Evolutionary conservation across 1,140 invertebrate genomes (phyloP), one percentile per base, ranked within the genome.

Genomic region (Atta cephalotes): DNA sequence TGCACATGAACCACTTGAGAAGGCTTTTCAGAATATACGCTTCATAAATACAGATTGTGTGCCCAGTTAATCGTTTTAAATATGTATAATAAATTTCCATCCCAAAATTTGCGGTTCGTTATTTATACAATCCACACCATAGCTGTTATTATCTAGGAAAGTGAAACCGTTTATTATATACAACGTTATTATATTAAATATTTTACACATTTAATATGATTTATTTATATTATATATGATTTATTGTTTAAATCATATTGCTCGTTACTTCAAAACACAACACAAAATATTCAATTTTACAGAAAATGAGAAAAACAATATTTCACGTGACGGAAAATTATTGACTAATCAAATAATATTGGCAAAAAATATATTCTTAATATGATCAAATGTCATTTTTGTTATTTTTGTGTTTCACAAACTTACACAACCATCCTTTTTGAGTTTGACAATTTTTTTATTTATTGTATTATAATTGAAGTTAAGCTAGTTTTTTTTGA

Each of bases 41-140:
- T 89, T 89, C 71, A 35, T 74, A 80, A 60, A 49, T 66, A 74
- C 74, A 87, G 63, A 89, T 89, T 89, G 88, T 62, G 28, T 74
- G 51, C 79, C 60, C 45, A 71, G 39, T n/a, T 62, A 85, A 58
- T 72, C 62, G 63, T 86, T 77, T 53, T 39, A 21, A 28, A 14
- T 45, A 63, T 76, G 51, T 51, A 70, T 71, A 45, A 7, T 35
- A 58, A 58, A 81, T 72, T 31, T 58, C 53, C 49, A 66, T 66
- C 7, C 6, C 25, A 16, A 71, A 25, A 16, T 21, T 58, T 71
- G 35, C 45, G 18, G 16, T 71, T 71, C 31, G 16, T 70, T 70
- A 81, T 58, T 72, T 81, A 58, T 68, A 58, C n/a, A 66, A 39
- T 51, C 45, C 5, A 18, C 65, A 31, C 49, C 16, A 10, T 28